phyloP scores from a whole-genome alignment of 2,797 vertebrate genomes.

The Kryptolebias ocellatus region DNA sequence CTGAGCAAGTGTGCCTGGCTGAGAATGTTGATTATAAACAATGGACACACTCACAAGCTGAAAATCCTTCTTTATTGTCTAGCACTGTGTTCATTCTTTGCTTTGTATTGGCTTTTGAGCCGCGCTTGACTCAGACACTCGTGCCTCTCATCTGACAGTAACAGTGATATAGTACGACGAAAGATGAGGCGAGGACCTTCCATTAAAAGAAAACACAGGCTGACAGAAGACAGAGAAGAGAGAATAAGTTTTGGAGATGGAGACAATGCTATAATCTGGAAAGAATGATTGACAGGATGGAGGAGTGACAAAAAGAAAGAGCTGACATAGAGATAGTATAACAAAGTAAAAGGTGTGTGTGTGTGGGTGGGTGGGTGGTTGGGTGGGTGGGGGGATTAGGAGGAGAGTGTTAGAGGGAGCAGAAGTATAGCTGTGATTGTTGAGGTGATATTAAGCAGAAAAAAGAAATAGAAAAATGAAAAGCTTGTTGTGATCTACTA shows the following conservation, averaged over 20 bases:
- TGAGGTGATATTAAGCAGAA: constrained; percentile 28
- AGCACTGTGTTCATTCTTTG: too few relatives aligned
- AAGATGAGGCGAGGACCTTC: not conserved
- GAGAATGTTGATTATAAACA: too few relatives aligned
- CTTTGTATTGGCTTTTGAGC: not conserved
- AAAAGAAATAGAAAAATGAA: constrained; percentile 18
- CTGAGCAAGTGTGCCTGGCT: too few relatives aligned
- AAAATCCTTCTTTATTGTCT: too few relatives aligned
- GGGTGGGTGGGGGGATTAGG: not conserved
- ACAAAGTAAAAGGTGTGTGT: not conserved
- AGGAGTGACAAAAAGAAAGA: not conserved
- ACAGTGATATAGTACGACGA: not conserved
- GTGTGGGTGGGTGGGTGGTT: not conserved
- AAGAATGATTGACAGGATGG: not conserved
- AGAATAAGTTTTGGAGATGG: not conserved
- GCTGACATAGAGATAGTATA: not conserved
- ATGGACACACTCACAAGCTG: too few relatives aligned
- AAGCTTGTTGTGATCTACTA: not conserved
- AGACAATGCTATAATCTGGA: not conserved
- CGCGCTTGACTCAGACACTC: not conserved
- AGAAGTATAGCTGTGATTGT: constrained; percentile 44
- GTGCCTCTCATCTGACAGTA: not conserved
- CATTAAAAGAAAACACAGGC: not conserved
- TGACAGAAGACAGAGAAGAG: not conserved
- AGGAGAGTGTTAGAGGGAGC: constrained; percentile 24